Evolutionary conservation across 2,888 invertebrate species (phyloP).

Genomic region (Willowsia nigromaculata): DNA sequence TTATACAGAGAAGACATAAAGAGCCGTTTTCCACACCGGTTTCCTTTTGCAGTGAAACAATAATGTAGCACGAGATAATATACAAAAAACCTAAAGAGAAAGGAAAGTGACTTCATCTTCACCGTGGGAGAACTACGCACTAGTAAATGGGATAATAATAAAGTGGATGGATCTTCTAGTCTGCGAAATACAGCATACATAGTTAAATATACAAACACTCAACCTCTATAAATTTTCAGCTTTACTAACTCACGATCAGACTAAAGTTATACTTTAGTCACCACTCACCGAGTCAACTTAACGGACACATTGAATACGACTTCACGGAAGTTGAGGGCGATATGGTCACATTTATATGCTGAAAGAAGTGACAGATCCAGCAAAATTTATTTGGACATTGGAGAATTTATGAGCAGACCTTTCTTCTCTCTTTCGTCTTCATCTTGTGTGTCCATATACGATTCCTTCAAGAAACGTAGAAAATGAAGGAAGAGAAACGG

Average conservation of each 20-base stretch:
- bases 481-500: conserved; percentile 24
- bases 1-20: neutral
- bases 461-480: conserved; percentile 1
- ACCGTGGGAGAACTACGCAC: conserved; percentile 42
- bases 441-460: neutral
- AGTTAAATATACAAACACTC: neutral
- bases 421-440: conserved; percentile 16
- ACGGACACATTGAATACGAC: conserved; percentile 53
- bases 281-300: conserved; percentile 35
- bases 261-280: neutral
- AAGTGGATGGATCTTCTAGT: conserved; percentile 45
- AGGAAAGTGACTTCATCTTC: conserved; percentile 46
- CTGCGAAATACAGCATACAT: neutral
- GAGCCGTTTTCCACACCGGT: neutral
- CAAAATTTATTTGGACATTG: conserved; percentile 74
- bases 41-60: neutral
- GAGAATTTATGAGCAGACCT: conserved; percentile 68
- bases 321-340: conserved; percentile 59
- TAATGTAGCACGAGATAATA: neutral
- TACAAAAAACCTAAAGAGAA: neutral
- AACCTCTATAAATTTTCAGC: neutral
- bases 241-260: neutral
- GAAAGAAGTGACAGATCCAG: conserved; percentile 66
- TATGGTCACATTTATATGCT: conserved; percentile 72
- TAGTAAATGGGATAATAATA: conserved; percentile 52